These are phyloP conservation scores for Phyllostomus discolor DNA, from an alignment of 2,113 vertebrate genomes.

Conservation along the genomic window DNA sequence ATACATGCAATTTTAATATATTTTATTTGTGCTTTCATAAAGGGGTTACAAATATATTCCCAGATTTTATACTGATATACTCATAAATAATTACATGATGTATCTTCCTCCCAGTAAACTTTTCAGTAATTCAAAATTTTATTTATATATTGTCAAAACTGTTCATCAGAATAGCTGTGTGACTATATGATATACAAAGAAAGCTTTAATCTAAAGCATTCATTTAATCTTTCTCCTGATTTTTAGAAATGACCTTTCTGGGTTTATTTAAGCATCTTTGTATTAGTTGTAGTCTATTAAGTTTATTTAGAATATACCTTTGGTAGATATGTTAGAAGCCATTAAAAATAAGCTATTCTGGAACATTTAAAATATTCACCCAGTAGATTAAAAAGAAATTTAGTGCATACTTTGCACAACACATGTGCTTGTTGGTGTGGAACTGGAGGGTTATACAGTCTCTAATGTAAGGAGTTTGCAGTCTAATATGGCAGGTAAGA, in stretches of 20 bases:
- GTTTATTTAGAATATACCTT: not conserved
- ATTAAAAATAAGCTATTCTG: not conserved
- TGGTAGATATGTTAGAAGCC: constrained; percentile 10
- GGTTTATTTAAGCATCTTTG: not conserved
- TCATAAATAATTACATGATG: constrained; percentile 61
- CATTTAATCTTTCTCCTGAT: not conserved
- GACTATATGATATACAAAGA: not conserved
- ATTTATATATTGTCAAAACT: constrained; percentile 50
- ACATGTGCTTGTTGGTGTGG: not conserved
- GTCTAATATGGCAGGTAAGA: not conserved
- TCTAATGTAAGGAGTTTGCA: not conserved
- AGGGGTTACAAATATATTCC: constrained; percentile 51
- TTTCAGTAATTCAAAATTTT: constrained; percentile 37
- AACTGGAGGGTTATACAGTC: not conserved
- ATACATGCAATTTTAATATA: constrained; percentile 55
- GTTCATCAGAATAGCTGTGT: constrained; percentile 40
- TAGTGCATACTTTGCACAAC: not conserved
- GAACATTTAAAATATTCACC: constrained; percentile 16
- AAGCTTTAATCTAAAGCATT: constrained; percentile 43
- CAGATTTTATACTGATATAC: constrained; percentile 46
- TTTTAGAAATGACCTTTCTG: constrained; percentile 31
- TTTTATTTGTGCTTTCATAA: constrained; percentile 43
- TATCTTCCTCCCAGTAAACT: constrained; percentile 14
- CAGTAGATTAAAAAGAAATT: not conserved
- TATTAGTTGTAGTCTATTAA: constrained; percentile 17